A percentile compares a stretch with the other conserved stretches of the same genome.
Evolutionary conservation across 2,113 vertebrate genomes (phyloP).

Genomic region (Formicarius rufipectus): DNA sequence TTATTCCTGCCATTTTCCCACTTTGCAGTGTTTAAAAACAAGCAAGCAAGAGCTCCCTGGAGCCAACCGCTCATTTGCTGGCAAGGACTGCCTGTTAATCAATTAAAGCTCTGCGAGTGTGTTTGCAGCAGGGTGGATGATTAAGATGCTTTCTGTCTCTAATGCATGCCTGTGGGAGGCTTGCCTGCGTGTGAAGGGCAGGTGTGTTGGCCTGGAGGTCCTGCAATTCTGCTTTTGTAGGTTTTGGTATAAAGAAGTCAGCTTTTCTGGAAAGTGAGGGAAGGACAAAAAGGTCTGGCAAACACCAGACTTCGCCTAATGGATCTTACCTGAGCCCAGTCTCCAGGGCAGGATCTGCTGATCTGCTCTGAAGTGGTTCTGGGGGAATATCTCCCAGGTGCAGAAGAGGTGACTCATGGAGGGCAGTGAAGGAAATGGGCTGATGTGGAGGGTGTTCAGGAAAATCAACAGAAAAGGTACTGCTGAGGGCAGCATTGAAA

Average conservation of each 20-base stretch:
- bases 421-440: neutral
- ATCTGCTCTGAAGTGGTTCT: neutral
- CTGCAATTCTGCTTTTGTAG: neutral
- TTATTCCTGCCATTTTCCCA: slow-evolving; percentile 52
- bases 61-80: slow-evolving; percentile 43
- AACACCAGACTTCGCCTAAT: neutral
- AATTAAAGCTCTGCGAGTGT: slow-evolving; percentile 29
- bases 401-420: neutral
- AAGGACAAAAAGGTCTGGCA: neutral
- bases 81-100: slow-evolving; percentile 59
- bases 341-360: neutral
- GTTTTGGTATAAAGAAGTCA: neutral
- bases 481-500: neutral
- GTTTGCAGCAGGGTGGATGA: slow-evolving; percentile 39
- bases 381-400: fast-evolving
- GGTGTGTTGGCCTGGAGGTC: neutral
- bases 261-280: neutral
- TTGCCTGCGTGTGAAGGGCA: neutral
- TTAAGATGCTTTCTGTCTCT: slow-evolving; percentile 50
- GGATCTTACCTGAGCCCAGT: neutral
- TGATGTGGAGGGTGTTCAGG: neutral
- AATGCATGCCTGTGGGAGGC: neutral
- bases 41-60: slow-evolving; percentile 59
- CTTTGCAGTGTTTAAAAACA: slow-evolving; percentile 65
- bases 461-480: neutral